Base-by-base conservation (phyloP, 2,113 vertebrate genomes). In the Chaetura pelagica region DNA sequence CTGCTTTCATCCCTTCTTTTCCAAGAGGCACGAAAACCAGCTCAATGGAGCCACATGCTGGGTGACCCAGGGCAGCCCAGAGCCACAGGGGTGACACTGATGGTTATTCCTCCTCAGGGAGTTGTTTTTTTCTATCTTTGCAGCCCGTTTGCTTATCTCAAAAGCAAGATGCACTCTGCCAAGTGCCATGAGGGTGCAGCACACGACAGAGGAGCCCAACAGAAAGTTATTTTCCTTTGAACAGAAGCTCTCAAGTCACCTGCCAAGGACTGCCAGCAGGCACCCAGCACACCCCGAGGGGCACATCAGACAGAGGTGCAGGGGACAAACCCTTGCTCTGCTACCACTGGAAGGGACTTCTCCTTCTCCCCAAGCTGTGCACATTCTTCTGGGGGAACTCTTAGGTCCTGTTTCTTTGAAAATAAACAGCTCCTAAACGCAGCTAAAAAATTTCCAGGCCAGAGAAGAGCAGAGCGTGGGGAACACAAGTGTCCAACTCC, bases 81-180 rank as follows among this genome's bases (percentile, higher is more conserved):
- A 34, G 55, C 13, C 62, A 10, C 34, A 42, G 48, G n/a, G 1
- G 77, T 4, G 19, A 48, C 62, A 20, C 58, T 35, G 22, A 3
- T 0, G 6, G 72, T 57, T 35, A 69, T 42, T 74, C 57, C 73
- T 77, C 68, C 73, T 52, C 8, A 1, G 7, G 64, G 79, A 80
- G 88, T 59, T 85, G 80, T 12, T 14, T 87, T 83, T 77, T 87
- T 61, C 92, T 94, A 87, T 96, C 90, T 96, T 69, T 1, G 4
- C 64, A 24, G 83, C 74, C 75, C 23, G 9, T 78, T 61, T 75
- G 79, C 94, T 96, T 97, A 97, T 96, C 96, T 97, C 32, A 2
- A 61, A 75, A 84, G 95, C 95, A 97, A 96, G 90, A 46, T 10
- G 6, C 44, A 10, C 0, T 0, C 46, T 71, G 38, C n/a, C 1